Conservation (phyloP, 2,888 invertebrate species). For the Gymnosoma rotundatum region DNA sequence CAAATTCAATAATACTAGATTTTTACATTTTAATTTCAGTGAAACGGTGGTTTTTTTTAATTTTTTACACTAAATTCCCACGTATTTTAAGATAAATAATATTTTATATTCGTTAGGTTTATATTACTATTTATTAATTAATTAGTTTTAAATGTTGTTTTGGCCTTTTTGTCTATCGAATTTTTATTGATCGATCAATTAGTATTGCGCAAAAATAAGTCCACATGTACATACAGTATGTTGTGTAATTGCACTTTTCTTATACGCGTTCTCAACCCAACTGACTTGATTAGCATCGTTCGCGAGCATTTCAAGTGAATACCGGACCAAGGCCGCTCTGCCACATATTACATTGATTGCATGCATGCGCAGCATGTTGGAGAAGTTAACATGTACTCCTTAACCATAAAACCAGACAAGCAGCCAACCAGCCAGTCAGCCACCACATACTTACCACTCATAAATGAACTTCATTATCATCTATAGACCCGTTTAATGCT, state of each 20-base stretch:
- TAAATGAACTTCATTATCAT: conserved; percentile 58
- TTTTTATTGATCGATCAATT: conserved; percentile 46
- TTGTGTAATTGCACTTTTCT: conserved; percentile 76
- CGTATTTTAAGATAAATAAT: too few species aligned
- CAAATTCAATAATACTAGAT: too few species aligned
- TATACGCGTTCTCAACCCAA: conserved; percentile 80
- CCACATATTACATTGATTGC: conserved; percentile 59
- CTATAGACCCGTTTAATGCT: conserved; percentile 61
- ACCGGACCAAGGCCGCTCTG: conserved; percentile 64
- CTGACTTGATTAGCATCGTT: conserved; percentile 80
- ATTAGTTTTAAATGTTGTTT: too few species aligned
- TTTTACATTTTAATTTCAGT: too few species aligned
- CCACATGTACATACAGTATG: conserved; percentile 14
- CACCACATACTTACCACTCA: conserved; percentile 47
- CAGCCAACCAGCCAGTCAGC: conserved; percentile 58
- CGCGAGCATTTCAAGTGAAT: conserved; percentile 77
- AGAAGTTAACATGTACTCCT: conserved; percentile 58
- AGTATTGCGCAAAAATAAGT: conserved; percentile 32
- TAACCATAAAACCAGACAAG: conserved; percentile 58
- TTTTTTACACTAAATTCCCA: too few species aligned
- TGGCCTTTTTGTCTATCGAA: background rate
- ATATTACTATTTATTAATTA: background rate
- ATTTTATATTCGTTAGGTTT: too few species aligned
- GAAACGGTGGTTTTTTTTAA: too few species aligned
- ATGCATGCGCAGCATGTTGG: conserved; percentile 51